Conservation (phyloP, 2,888 invertebrate species). For the Sminthurinus aureus region DNA sequence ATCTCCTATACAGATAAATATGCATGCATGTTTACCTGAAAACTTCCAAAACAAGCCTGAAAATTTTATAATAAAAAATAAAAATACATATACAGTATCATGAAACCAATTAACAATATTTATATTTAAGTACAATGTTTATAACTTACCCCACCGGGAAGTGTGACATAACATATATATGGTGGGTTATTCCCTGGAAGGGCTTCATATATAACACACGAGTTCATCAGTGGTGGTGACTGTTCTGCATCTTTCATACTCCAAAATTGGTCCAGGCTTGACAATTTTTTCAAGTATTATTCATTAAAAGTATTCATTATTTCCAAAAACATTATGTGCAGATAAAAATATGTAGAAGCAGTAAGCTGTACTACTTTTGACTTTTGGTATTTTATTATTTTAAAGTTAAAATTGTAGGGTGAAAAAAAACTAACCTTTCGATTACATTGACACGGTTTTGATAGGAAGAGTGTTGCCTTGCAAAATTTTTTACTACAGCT, state of each 20-base stretch:
- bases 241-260: constrained; percentile 79
- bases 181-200: constrained; percentile 90
- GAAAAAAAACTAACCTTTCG: no score
- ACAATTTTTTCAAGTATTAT: no score
- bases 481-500: constrained; percentile 77
- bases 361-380: no score
- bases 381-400: no score
- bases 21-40: constrained; percentile 74
- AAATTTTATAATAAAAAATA: no score
- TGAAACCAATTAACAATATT: no score
- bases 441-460: constrained; percentile 40
- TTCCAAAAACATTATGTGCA: no score
- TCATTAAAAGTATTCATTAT: no score
- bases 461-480: constrained; percentile 67
- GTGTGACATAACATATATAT: constrained; percentile 92
- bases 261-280: constrained; percentile 98
- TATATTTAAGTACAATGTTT: no score
- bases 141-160: constrained; percentile 95
- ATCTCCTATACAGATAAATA: background rate
- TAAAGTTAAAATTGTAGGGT: no score
- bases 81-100: no score
- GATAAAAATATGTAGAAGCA: no score
- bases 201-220: constrained; percentile 93
- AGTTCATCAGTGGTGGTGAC: constrained; percentile 65
- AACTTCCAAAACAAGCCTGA: constrained; percentile 95